Evolutionary conservation across 2,888 invertebrate species (phyloP), one percentile per base, ranked within the genome.

Genomic region (Hydrotaea diabolus): DNA sequence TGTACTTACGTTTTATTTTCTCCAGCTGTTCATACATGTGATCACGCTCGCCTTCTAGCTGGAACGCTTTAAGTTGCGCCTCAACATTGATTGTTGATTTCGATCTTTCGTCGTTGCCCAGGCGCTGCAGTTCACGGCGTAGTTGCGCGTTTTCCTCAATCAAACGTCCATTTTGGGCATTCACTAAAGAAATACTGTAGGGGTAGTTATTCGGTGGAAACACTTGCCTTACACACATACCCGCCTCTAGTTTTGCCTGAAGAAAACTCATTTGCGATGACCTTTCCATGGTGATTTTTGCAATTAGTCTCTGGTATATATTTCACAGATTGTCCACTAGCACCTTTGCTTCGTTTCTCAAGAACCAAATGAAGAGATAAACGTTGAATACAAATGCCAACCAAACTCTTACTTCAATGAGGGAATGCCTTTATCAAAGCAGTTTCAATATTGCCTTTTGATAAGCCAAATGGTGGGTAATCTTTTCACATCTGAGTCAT

Each of bases 41-140:
- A 86, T 92, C 91, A 0, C 90, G 89, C 62, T 92, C 91, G 15
- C 90, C 89, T 73, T 91, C 91, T 36, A 91, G 5, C 8, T 89
- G 87, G 15, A 87, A 89, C 0, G 87, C 88, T 69, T 85, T 85
- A 9, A 91, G 88, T 71, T 87, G 88, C 53, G 90, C 89, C 62
- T 92, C 91, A 13, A 91, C 89, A 77, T 89, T 87, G 0, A 88
- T 64, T 0, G 88, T 82, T 2, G 90, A 88, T 39, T 85, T 88
- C 2, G 88, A 86, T n/a, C 87, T 86, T 31, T 89, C 87, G 43
- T 88, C 88, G 19, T 85, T 82, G 0, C 88, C 88, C 2, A 87
- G 82, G 1, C 87, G 87, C 55, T 89, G 85, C 0, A 91, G 78
- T 59, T 90, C 87, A 57, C 89, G 88, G 5, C 89, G 90, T 36